Percentiles rank a stretch among this genome's conserved stretches.
These are phyloP conservation scores for Corydoras sp. DNA, from an alignment of 2,113 vertebrate species.

Conservation along the genomic window DNA sequence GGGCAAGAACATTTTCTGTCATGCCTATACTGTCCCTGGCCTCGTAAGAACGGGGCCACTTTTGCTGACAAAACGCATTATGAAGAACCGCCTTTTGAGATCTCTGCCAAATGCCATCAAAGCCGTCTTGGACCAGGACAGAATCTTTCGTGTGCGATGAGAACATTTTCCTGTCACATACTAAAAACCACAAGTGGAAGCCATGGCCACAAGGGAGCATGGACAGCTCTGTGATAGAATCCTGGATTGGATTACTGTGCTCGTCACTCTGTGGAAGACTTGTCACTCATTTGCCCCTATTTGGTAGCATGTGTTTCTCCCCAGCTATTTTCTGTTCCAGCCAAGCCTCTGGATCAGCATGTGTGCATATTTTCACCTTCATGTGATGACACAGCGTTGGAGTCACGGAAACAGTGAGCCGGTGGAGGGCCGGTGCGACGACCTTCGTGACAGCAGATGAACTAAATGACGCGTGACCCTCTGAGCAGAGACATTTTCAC, in stretches of 20 bases:
- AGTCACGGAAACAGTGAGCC: slow-evolving; percentile 1
- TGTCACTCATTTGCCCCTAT: neutral
- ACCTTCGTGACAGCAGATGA: slow-evolving; percentile 5
- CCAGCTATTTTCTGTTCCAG: slow-evolving; percentile 9
- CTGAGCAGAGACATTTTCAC: slow-evolving; percentile 24
- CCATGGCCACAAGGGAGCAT: neutral
- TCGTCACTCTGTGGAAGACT: neutral
- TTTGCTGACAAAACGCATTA: slow-evolving; percentile 20
- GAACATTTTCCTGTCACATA: slow-evolving; percentile 5
- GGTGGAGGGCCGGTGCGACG: slow-evolving; percentile 5
- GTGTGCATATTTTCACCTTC: neutral
- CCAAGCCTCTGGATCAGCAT: neutral
- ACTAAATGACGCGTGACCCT: slow-evolving; percentile 31
- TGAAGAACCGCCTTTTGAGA: slow-evolving; percentile 10
- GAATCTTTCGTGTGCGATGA: slow-evolving; percentile 18
- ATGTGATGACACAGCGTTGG: slow-evolving; percentile 6
- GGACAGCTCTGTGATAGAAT: neutral
- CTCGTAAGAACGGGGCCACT: neutral
- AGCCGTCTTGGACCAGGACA: slow-evolving; percentile 26
- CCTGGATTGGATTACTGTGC: neutral
- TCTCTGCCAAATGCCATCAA: slow-evolving; percentile 25
- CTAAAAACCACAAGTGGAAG: slow-evolving; percentile 1
- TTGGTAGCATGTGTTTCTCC: neutral
- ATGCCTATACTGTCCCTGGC: neutral
- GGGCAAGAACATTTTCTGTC: neutral